These are phyloP conservation scores for Herpetotheres cachinnans DNA, from an alignment of 2,113 vertebrate species.

Conservation along the genomic window DNA sequence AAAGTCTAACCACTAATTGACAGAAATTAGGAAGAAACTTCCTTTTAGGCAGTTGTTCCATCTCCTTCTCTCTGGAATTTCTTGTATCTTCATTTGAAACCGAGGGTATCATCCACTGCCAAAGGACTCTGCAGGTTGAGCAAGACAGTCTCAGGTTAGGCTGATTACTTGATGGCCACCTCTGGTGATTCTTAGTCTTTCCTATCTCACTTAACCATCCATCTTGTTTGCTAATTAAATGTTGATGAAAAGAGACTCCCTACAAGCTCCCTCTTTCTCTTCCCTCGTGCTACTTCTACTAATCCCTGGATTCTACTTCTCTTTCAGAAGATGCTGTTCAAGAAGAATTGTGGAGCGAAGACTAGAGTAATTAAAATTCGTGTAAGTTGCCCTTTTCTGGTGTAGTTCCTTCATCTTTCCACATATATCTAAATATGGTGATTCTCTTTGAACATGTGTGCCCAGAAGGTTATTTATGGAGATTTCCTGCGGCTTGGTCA, in stretches of 20 bases:
- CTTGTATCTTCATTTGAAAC: neutral
- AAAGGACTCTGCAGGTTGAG: neutral
- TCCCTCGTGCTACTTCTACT: neutral
- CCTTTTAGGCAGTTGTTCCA: neutral
- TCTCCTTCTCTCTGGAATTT: neutral
- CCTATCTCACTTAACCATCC: neutral
- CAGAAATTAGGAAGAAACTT: neutral
- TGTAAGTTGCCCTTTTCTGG: slow-evolving; percentile 75
- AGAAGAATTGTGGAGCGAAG: slow-evolving; percentile 87
- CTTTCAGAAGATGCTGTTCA: slow-evolving; percentile 91
- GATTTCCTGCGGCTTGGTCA: neutral
- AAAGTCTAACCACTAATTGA: neutral
- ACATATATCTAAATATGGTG: neutral
- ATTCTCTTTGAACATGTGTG: neutral
- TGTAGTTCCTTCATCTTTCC: neutral
- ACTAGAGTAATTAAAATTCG: slow-evolving; percentile 86
- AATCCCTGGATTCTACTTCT: slow-evolving; percentile 54
- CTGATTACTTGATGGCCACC: neutral
- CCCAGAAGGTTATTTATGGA: neutral
- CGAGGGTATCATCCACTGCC: neutral
- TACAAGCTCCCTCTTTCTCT: neutral
- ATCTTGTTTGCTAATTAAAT: neutral
- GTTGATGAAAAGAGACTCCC: neutral
- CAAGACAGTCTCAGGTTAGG: neutral
- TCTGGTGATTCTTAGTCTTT: neutral